Conservation (phyloP, 2,888 invertebrate species). For the Drosophila hamatofila region DNA sequence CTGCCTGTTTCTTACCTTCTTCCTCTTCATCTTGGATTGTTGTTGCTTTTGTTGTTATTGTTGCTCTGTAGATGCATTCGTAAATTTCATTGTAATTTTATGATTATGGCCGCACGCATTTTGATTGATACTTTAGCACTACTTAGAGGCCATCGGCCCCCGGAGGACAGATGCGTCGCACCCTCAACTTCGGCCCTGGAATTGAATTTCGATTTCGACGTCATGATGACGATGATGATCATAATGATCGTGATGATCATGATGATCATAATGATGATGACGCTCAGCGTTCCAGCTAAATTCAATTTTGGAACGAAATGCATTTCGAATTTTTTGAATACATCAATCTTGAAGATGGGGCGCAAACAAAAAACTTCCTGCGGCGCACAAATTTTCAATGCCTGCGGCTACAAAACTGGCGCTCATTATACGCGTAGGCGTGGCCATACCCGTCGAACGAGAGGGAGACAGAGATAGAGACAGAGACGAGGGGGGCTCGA, state of each 20-base stretch:
- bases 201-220: conserved; percentile 55
- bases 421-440: conserved; percentile 66
- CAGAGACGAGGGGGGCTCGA: neutral
- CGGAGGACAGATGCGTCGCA: conserved; percentile 20
- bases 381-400: conserved; percentile 58
- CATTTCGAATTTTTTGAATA: conserved; percentile 61
- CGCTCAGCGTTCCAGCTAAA: conserved; percentile 58
- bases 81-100: conserved; percentile 79
- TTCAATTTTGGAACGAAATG: conserved; percentile 68
- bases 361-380: conserved; percentile 49
- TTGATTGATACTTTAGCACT: conserved; percentile 80
- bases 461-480: neutral
- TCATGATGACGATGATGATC: conserved; percentile 26
- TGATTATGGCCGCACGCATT: conserved; percentile 78
- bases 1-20: conserved; percentile 29
- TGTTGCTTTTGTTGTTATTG: neutral
- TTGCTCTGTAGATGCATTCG: conserved; percentile 58
- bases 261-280: conserved; percentile 22
- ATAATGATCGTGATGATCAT: conserved; percentile 17
- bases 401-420: conserved; percentile 60
- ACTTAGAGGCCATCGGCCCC: conserved; percentile 63
- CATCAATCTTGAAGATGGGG: conserved; percentile 63
- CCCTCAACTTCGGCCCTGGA: conserved; percentile 30
- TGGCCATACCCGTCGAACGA: conserved; percentile 13
- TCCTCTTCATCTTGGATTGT: neutral